phyloP scores from a whole-genome alignment of 2,888 invertebrate genomes.

The Sepiola atlantica region DNA sequence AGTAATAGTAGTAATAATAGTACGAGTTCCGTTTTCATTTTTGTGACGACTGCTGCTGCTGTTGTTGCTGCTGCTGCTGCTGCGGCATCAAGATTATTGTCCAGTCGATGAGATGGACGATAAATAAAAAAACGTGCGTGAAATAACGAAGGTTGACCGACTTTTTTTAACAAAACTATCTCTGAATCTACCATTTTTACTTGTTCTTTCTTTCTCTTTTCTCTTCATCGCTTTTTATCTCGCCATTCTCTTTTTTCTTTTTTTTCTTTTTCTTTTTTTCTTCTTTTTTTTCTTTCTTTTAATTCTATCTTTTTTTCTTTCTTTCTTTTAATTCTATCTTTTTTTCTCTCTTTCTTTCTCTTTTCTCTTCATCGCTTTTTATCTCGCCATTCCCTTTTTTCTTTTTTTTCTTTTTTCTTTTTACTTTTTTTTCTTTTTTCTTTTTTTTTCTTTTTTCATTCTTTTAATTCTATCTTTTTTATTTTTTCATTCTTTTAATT shows the following conservation, averaged over 20 bases:
- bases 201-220: background rate
- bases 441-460: background rate
- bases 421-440: background rate
- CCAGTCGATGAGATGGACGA: background rate
- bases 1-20: background rate
- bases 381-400: background rate
- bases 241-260: background rate
- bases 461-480: background rate
- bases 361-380: background rate
- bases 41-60: background rate
- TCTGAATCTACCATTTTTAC: background rate
- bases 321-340: background rate
- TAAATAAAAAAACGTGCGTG: background rate
- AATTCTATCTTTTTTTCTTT: too few species aligned
- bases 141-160: background rate
- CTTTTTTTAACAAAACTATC: background rate
- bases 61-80: too few species aligned
- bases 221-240: background rate
- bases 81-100: background rate
- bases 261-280: background rate
- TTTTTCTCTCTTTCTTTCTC: background rate
- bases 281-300: background rate
- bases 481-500: too few species aligned
- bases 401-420: background rate
- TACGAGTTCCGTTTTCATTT: background rate